A percentile compares a stretch with the other conserved stretches of the same genome.
Evolutionary conservation across 2,113 vertebrate genomes (phyloP).

Genomic region (Entomyzon cyanotis): DNA sequence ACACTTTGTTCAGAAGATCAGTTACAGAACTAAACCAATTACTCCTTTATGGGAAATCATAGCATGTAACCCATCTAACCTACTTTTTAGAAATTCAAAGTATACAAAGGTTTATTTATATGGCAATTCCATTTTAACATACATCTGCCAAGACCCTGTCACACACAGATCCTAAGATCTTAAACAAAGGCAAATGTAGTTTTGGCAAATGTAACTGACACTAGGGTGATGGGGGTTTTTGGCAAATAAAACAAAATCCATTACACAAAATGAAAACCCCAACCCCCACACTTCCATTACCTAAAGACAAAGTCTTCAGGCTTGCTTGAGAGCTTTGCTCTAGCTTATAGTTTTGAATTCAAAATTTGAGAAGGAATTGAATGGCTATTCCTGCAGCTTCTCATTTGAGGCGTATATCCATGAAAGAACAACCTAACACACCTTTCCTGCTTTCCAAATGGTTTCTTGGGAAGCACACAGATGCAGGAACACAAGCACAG

Average conservation of each 20-base stretch:
- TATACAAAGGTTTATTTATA: background rate
- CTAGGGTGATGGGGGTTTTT: background rate
- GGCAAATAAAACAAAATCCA: background rate
- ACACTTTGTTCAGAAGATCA: background rate
- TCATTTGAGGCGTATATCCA: background rate
- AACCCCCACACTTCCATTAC: background rate
- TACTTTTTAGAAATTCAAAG: background rate
- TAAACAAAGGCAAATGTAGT: slow-evolving; percentile 4
- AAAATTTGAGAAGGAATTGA: background rate
- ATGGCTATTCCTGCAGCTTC: background rate
- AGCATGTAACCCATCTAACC: background rate
- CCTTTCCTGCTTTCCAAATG: background rate
- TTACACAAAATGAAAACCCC: background rate
- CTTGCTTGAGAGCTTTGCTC: background rate
- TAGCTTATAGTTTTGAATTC: background rate
- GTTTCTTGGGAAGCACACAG: background rate
- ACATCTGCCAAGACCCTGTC: background rate
- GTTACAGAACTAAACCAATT: background rate
- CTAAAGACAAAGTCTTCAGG: background rate
- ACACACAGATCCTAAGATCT: background rate
- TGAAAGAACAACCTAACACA: background rate
- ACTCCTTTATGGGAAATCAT: background rate
- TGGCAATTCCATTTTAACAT: background rate
- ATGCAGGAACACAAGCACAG: background rate
- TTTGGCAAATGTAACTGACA: background rate